phyloP scores from a whole-genome alignment of 2,888 invertebrate genomes.

The Prionchulus punctatus region DNA sequence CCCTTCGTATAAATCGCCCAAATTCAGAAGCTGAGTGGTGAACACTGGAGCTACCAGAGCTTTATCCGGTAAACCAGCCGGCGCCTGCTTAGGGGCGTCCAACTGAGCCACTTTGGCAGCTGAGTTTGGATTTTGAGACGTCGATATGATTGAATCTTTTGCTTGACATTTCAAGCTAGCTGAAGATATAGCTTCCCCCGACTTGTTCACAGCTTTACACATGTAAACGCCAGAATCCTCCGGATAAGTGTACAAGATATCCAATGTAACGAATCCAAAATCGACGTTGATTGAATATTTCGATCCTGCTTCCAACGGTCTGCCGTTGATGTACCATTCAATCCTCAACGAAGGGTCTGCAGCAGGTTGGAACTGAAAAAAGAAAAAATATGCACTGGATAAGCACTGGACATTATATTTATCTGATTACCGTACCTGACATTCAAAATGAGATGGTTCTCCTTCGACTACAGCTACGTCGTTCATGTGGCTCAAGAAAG shows the following conservation, averaged over 20 bases:
- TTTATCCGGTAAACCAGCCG: slow-evolving; percentile 19
- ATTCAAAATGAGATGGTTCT: slow-evolving; percentile 73
- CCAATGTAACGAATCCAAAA: slow-evolving; percentile 82
- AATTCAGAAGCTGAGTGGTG: slow-evolving; percentile 9
- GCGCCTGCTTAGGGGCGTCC: slow-evolving; percentile 20
- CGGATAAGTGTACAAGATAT: slow-evolving; percentile 58
- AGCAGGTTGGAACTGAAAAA: slow-evolving; percentile 51
- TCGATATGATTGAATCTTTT: slow-evolving; percentile 10
- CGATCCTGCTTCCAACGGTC: slow-evolving; percentile 25
- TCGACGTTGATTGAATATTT: slow-evolving; percentile 64
- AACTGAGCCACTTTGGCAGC: slow-evolving; percentile 17
- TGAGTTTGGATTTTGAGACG: slow-evolving; percentile 4
- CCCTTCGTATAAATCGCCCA: slow-evolving; percentile 44
- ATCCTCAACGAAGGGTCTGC: slow-evolving; percentile 74
- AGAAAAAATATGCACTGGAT: neutral
- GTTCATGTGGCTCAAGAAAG: slow-evolving; percentile 69
- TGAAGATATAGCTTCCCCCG: slow-evolving; percentile 87
- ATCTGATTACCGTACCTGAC: slow-evolving; percentile 44
- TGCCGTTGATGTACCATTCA: slow-evolving; percentile 31
- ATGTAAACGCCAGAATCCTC: slow-evolving; percentile 94
- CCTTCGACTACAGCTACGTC: slow-evolving; percentile 68
- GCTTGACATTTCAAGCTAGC: slow-evolving; percentile 49
- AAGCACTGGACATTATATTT: neutral
- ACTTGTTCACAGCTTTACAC: slow-evolving; percentile 68
- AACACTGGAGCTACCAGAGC: slow-evolving; percentile 20